phyloP scores from a whole-genome alignment of 2,888 invertebrate species.

The Clunio marinus region DNA sequence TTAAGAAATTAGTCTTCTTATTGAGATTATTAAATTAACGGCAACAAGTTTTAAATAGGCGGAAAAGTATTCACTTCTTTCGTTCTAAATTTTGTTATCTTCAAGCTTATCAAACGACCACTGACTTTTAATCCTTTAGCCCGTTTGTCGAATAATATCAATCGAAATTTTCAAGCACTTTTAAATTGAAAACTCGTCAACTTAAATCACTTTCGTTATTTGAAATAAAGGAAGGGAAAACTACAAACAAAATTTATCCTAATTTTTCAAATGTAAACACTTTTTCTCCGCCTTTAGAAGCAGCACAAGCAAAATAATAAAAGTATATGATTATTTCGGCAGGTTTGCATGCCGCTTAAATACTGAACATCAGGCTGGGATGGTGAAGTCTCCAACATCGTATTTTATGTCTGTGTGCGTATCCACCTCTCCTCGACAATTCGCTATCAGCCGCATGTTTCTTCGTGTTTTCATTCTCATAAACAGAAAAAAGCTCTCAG shows the following conservation, averaged over 20 bases:
- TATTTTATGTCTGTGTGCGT: constrained; percentile 24
- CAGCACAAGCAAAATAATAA: constrained; percentile 38
- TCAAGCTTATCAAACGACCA: constrained; percentile 53
- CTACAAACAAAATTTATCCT: constrained; percentile 30
- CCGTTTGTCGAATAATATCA: constrained; percentile 47
- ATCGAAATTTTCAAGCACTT: constrained; percentile 17
- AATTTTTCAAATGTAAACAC: constrained; percentile 8
- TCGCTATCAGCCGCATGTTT: constrained; percentile 1
- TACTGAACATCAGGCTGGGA: constrained; percentile 25
- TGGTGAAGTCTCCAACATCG: constrained; percentile 11
- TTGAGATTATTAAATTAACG: background rate
- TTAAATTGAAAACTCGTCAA: background rate
- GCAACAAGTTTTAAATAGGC: background rate
- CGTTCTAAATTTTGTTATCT: constrained; percentile 26
- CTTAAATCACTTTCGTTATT: constrained; percentile 2
- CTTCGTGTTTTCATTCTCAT: constrained; percentile 5
- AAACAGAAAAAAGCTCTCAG: constrained; percentile 31
- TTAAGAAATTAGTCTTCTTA: too few species aligned
- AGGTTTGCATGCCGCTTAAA: constrained; percentile 31
- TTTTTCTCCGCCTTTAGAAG: constrained; percentile 38
- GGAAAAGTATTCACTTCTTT: constrained; percentile 18
- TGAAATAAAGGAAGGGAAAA: constrained; percentile 3
- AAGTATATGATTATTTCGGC: constrained; percentile 39
- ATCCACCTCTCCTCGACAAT: constrained; percentile 35
- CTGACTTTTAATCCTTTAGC: constrained; percentile 45